Base-by-base conservation (phyloP, 1,140 invertebrate genomes). In the Musca vetustissima region DNA sequence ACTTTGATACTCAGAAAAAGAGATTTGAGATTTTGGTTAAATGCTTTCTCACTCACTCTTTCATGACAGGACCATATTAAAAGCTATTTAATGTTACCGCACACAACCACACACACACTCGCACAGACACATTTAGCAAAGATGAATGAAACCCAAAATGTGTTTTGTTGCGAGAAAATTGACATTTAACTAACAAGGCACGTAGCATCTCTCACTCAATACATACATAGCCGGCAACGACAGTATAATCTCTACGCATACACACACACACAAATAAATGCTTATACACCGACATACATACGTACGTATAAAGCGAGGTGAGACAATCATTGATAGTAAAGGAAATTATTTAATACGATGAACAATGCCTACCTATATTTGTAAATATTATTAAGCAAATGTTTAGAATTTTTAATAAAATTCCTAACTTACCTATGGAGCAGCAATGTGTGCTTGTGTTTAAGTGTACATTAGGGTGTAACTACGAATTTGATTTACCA, bases 131-230 rank as follows among this genome's bases (percentile, higher is more conserved):
- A 13, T 19, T 50, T 50, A 17, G 24, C 13, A 57, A 43, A 43
- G 36, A 43, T 43, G 36, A 55, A 55, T 55, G 53, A 55, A 55
- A 55, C 6, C 24, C 22, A 13, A 24, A 55, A 24, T 59, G 28
- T n/a, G 6, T 43, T 43, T 43, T 43, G 6, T 43, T 43, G 36
- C 13, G 36, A 43, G 36, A 43, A 43, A 43, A 43, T 43, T 43
- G 36, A 32, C 28, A 21, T 61, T 61, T 61, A 61, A 61, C 28
- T 21, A 61, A 61, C 57, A 61, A 43, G 28, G 36, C 57, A 36
- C 57, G 57, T 61, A 36, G 57, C 28, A 61, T 61, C 17, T n/a
- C 25, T 43, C 8, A 28, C 28, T 28, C 28, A 28, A 3, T 4
- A 4, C 28, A 28, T 8, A 61, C 57, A 61, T 7, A 36, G 21